phyloP scores from a whole-genome alignment of 2,113 vertebrate species.

The Brachypodius melanocephalos region DNA sequence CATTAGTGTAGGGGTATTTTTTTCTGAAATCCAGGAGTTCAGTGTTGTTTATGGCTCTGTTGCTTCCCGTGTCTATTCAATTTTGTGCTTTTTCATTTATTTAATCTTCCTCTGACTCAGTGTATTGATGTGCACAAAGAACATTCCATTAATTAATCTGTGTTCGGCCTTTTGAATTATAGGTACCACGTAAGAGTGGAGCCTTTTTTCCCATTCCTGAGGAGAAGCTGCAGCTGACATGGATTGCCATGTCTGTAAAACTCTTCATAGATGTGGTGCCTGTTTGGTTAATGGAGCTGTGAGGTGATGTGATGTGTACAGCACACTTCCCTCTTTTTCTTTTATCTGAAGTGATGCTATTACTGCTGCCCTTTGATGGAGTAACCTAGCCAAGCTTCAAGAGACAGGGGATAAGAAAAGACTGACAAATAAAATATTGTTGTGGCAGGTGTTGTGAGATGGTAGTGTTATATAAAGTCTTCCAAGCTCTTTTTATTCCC shows the following conservation, averaged over 20 bases:
- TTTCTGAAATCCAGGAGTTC: not conserved
- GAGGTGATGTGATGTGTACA: conserved; percentile 30
- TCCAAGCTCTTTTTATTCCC: not conserved
- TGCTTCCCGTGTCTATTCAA: not conserved
- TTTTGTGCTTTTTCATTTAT: not conserved
- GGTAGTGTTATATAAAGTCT: conserved; percentile 10
- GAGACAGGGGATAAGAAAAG: conserved; percentile 25
- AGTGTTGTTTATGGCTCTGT: not conserved
- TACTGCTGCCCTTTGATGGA: conserved; percentile 43
- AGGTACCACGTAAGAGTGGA: not conserved
- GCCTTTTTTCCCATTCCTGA: not conserved
- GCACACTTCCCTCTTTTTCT: conserved; percentile 4
- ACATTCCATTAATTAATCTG: not conserved
- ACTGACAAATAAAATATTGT: conserved; percentile 55
- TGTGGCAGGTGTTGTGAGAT: conserved; percentile 18
- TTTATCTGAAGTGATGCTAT: conserved; percentile 40
- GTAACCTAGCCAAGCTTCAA: conserved; percentile 30
- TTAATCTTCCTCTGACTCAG: not conserved
- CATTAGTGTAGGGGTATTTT: not conserved
- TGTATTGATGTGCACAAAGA: not conserved
- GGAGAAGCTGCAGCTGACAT: not conserved
- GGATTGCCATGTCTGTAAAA: not conserved
- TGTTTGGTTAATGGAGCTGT: not conserved
- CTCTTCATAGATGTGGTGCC: not conserved
- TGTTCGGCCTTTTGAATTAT: not conserved